Conservation (phyloP, 2,113 vertebrate genomes). For the Ceyx melanurus region DNA sequence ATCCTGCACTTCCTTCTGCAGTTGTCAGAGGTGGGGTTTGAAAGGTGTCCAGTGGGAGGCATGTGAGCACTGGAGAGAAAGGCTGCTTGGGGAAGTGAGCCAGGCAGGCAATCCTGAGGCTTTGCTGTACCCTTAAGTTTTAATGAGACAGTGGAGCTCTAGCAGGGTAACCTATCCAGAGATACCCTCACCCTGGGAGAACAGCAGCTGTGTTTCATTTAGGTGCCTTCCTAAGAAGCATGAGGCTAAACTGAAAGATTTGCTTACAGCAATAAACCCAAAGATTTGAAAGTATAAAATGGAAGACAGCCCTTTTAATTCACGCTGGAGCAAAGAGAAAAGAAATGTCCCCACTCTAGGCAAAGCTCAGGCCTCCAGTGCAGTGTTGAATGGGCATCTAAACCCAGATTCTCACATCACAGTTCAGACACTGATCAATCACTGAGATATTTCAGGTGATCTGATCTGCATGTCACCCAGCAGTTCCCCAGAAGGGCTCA, state of each 20-base stretch:
- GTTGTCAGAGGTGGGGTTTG: accelerated
- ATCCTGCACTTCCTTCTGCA: background rate
- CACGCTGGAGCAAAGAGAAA: background rate
- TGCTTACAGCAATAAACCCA: background rate
- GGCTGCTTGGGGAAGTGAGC: background rate
- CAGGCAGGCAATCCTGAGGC: background rate
- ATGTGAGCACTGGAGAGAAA: background rate
- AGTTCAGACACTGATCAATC: background rate
- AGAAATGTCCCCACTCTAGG: background rate
- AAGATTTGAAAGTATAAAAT: background rate
- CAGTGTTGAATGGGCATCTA: background rate
- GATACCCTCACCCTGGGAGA: background rate
- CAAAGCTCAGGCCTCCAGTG: background rate
- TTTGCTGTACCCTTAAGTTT: background rate
- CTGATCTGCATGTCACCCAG: background rate
- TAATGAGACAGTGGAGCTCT: background rate
- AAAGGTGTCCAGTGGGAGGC: background rate
- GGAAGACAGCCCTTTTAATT: background rate
- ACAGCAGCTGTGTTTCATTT: background rate
- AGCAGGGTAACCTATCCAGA: background rate
- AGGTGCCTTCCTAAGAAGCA: background rate
- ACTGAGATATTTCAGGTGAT: background rate
- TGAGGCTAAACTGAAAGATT: background rate
- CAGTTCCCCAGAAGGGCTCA: background rate
- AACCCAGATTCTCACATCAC: background rate